Percentiles rank a stretch among this genome's conserved stretches.
Conservation (phyloP, 2,113 vertebrate genomes). For the Trematocara macrostoma region DNA sequence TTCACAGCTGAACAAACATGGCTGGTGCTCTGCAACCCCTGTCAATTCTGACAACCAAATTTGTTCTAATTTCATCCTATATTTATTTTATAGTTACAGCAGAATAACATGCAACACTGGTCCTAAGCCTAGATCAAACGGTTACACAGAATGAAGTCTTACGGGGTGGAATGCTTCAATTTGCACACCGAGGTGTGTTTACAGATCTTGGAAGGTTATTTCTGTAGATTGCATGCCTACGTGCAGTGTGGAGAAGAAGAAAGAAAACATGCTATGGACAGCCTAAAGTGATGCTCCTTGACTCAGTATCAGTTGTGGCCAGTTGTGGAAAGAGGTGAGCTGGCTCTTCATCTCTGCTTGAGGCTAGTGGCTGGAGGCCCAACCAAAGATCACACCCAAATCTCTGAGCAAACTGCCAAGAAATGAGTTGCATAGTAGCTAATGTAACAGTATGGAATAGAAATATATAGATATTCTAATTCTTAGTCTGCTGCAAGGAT, state of each 20-base stretch:
- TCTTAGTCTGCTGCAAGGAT: not conserved
- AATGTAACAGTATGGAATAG: not conserved
- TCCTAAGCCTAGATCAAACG: not conserved
- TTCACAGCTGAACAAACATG: not conserved
- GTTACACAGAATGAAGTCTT: not conserved
- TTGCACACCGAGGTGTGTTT: not conserved
- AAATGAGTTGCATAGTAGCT: not conserved
- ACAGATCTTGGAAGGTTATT: not conserved
- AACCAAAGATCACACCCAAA: not conserved
- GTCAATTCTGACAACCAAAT: not conserved
- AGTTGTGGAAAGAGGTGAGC: not conserved
- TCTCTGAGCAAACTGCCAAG: not conserved
- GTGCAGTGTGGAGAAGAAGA: not conserved
- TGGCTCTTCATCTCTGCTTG: not conserved
- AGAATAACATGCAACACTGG: not conserved
- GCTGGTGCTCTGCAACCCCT: not conserved
- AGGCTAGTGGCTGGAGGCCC: not conserved
- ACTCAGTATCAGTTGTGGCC: not conserved
- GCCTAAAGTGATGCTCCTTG: not conserved
- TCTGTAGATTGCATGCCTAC: not conserved
- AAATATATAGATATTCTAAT: not conserved
- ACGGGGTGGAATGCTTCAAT: not conserved
- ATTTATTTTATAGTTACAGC: not conserved
- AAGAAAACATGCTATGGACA: not conserved
- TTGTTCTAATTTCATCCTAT: not conserved